Conservation (phyloP, 2,797 vertebrate species). For the Clarias laeviceps region DNA sequence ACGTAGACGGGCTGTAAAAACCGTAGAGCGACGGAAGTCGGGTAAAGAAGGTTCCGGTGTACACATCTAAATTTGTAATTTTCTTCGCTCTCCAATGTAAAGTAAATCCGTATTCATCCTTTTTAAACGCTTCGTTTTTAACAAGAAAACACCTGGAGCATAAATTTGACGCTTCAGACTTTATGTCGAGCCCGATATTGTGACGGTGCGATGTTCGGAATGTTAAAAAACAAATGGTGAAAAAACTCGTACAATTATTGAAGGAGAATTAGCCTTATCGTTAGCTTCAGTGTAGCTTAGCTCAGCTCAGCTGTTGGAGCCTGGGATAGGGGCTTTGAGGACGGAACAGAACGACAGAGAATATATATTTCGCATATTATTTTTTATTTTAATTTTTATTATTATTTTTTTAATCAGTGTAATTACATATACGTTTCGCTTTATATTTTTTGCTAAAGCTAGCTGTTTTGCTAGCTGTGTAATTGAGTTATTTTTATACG, state of each 20-base stretch:
- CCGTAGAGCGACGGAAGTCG: not conserved
- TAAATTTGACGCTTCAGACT: slow-evolving; percentile 67
- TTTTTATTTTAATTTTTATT: not conserved
- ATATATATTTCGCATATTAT: slow-evolving; percentile 14
- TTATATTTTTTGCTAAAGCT: slow-evolving; percentile 54
- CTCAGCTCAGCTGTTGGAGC: slow-evolving; percentile 27
- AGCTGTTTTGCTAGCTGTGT: slow-evolving; percentile 67
- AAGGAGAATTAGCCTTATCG: slow-evolving; percentile 52
- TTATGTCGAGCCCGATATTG: slow-evolving; percentile 72
- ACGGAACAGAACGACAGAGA: not conserved
- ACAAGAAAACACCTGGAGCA: slow-evolving; percentile 60
- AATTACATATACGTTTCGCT: not conserved
- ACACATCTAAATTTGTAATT: not conserved
- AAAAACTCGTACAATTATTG: slow-evolving; percentile 73
- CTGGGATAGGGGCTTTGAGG: not conserved
- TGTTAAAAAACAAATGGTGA: slow-evolving; percentile 80
- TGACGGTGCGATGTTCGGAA: slow-evolving; percentile 59
- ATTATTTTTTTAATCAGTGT: not conserved
- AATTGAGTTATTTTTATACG: slow-evolving; percentile 49
- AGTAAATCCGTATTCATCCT: slow-evolving; percentile 88
- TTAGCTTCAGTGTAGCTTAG: slow-evolving; percentile 11
- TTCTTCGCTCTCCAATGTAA: not conserved
- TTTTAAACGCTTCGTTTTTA: slow-evolving; percentile 44
- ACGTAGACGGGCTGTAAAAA: slow-evolving; percentile 7
- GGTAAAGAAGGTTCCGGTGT: not conserved